Base-by-base conservation (phyloP, 2,113 vertebrate species). In the Sapajus apella region DNA sequence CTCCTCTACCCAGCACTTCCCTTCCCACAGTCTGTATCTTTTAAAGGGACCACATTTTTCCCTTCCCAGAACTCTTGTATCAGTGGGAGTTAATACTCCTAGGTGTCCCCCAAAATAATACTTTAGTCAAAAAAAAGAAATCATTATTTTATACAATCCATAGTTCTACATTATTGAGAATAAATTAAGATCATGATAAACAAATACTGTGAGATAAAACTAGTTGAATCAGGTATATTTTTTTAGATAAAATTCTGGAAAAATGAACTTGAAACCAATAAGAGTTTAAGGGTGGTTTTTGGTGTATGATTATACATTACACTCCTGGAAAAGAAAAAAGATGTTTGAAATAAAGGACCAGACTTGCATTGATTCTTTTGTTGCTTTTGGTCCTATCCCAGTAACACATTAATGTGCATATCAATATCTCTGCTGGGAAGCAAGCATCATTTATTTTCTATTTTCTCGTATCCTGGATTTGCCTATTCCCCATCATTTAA, bases 401-500 rank as follows among this genome's bases (percentile, higher is more conserved):
- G 90, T 90, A 96, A 96, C 25, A 91, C 90, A 96, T 87, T 97
- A 97, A 87, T 76, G 73, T 82, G 21, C 61, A 83, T 91, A 92
- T 95, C 73, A 92, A 80, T 96, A 79, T 89, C 94, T 93, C 45
- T 96, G 21, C 94, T 98, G 90, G 61, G 87, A 98, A 97, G 61
- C 0, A 47, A 68, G 25, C 52, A 61, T 95, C 35, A 95, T 70
- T 91, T 91, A 90, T 82, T 96, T 97, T 96, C n/a, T 95, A 64
- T 92, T 96, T 95, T 93, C 52, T 97, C 50, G 72, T 93, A 94
- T 83, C 45, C 18, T 95, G 12, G 20, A 64, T 85, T 90, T 90
- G 72, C 30, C 8, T 87, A 64, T 76, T 86, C 30, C 6, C 8
- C 23, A 82, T 45, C 64, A 64, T 79, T 77, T 92, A 94, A 73